These are phyloP conservation scores for Saccostrea echinata DNA, from an alignment of 1,140 invertebrate genomes.

Conservation along the genomic window DNA sequence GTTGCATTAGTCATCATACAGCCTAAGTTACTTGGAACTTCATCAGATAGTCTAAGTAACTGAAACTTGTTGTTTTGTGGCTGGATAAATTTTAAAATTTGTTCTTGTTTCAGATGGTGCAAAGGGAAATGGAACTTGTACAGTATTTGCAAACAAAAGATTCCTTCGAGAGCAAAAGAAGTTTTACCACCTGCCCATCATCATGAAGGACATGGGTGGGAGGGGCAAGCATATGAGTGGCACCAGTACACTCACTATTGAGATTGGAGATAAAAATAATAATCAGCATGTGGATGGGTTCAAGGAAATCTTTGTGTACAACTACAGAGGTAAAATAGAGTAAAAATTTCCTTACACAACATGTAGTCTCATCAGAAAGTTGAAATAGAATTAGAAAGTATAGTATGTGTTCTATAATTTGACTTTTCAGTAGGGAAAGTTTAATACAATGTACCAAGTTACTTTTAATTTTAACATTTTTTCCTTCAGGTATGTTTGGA, in stretches of 20 bases:
- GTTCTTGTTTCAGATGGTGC: conserved; percentile 65
- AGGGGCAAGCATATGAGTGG: conserved; percentile 86
- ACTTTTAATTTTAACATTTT: not conserved
- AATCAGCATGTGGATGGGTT: conserved; percentile 98
- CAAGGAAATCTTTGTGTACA: conserved; percentile 98
- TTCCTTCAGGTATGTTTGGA: conserved; percentile 88
- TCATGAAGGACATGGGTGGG: conserved; percentile 77
- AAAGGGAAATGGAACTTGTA: conserved; percentile 66
- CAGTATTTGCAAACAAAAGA: conserved; percentile 73
- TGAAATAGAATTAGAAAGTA: not conserved
- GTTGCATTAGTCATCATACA: too few relatives aligned
- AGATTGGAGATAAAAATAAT: conserved; percentile 98
- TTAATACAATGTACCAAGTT: too few relatives aligned
- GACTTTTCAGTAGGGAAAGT: too few relatives aligned
- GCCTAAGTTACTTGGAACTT: too few relatives aligned
- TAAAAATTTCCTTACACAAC: not conserved
- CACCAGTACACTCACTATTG: conserved; percentile 95
- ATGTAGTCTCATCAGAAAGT: not conserved
- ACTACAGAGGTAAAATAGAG: conserved; percentile 87
- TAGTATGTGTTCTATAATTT: too few relatives aligned
- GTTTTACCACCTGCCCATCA: conserved; percentile 76
- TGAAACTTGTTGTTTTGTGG: too few relatives aligned
- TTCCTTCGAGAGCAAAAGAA: conserved; percentile 96
- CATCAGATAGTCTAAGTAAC: too few relatives aligned
- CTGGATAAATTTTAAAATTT: not conserved